Conservation (phyloP, 2,797 vertebrate species). For the Onychomys arenicola region DNA sequence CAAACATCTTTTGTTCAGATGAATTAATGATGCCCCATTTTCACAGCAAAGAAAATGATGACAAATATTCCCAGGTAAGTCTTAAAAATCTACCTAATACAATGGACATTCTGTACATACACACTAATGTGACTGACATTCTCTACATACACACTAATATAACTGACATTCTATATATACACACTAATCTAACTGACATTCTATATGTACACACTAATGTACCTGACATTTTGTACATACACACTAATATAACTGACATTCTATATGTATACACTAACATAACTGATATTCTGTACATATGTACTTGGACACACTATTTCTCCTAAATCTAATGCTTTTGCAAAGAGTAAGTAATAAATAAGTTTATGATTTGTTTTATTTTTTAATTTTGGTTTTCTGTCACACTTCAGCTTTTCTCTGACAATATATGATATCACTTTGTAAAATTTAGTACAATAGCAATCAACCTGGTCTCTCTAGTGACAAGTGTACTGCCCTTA, state of each 20-base stretch:
- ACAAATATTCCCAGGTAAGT: constrained; percentile 86
- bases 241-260: neutral
- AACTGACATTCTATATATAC: neutral
- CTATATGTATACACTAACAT: neutral
- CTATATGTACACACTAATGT: neutral
- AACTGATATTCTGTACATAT: neutral
- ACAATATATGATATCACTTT: constrained; percentile 37
- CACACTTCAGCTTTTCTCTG: constrained; percentile 38
- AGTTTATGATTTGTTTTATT: neutral
- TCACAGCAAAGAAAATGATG: constrained; percentile 82
- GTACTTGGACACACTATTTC: neutral
- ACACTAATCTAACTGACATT: neutral
- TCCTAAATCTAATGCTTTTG: constrained; percentile 20
- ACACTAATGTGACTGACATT: neutral
- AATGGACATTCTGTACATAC: neutral
- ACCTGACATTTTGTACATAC: neutral
- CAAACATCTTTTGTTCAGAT: constrained; percentile 79
- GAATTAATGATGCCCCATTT: constrained; percentile 77
- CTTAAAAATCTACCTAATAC: constrained; percentile 35
- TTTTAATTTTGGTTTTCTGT: constrained; percentile 55
- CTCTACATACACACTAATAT: neutral
- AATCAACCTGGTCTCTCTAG: constrained; percentile 49
- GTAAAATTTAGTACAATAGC: constrained; percentile 7
- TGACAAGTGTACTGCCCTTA: neutral
- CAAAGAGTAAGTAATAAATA: constrained; percentile 60